Evolutionary conservation across 2,888 invertebrate species (phyloP), one percentile per base, ranked within the genome.

Genomic region (Watsonalla cultraria): DNA sequence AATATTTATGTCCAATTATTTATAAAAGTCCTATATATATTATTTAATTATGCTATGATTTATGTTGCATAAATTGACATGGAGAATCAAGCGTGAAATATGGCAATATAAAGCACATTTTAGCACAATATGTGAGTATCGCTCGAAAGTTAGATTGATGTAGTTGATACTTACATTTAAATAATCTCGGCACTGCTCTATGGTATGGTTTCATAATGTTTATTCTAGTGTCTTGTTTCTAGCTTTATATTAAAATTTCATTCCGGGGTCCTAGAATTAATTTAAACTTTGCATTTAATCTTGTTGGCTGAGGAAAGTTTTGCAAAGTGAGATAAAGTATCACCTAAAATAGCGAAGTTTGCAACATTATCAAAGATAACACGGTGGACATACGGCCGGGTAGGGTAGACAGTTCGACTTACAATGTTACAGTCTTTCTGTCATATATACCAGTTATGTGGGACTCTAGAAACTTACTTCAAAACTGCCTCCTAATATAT

Each of bases 241-340:
- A 72, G 70, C 70, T 74, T 78, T 75, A 78, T 72, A 78, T 79
- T 76, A 79, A 84, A 80, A 79, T 78, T 80, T 71, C 76, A 72
- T 75, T 69, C 70, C 70, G 68, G 73, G 76, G 74, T 73, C 74
- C 78, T 81, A 80, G 84, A 84, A 86, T 87, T 87, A 84, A 88
- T 88, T 88, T 86, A 87, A 87, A 87, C 87, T 88, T 87, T 84
- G 71, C 80, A 82, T 86, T 86, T 86, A 87, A 87, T 87, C 86
- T 86, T 80, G 83, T 86, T 84, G 82, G 81, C 80, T 78, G 76
- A 78, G 72, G 77, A 79, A 87, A 87, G 77, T 87, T 86, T 79
- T 63, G 73, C 75, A 76, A 82, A 84, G 75, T 83, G 76, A 82
- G 84, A 84, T 87, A 83, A 86, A 88, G 83, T 83, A 84, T 82